Base-by-base conservation (phyloP, 2,113 vertebrate species). In the Festucalex cinctus region DNA sequence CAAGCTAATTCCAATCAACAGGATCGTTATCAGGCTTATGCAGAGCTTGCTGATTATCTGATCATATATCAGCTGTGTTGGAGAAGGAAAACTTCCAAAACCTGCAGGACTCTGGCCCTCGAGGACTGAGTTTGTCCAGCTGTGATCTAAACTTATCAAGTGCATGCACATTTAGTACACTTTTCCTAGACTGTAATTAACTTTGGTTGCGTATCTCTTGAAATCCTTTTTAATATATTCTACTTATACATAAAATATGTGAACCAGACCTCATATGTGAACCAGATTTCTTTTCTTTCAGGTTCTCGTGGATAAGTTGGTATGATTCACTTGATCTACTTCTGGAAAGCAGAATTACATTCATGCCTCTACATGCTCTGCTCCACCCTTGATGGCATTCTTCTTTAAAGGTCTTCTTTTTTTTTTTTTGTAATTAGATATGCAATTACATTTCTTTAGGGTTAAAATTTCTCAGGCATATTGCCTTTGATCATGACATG, bases 341-440 rank as follows among this genome's bases (percentile, higher is more conserved):
- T 59, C 37, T 62, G 37, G 39, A 62, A 41, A 43, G n/a, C 24
- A 26, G 22, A 62, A 43, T 24, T 26, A 62, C 39, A 43, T 43
- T 62, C 60, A 44, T 5, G 60, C 24, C 39, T 26, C 12, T 43
- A 43, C 60, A 62, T 62, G 60, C 22, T 43, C 39, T 62, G 39
- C 60, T 43, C n/a, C 60, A 62, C 60, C 60, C 60, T 62, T 43
- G n/a, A 26, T 16, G 5, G 39, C 22, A 62, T 43, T 62, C 39
- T 3, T 43, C 39, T 43, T 43, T 16, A 62, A 43, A 41, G 39
- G 48, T 10, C n/a, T 51, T 51, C 44, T 17, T 19, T 20, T 51
- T 22, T 17, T 19, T 20, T 51, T 22, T 51, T 57, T 28, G 26
- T 17, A 54, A 54, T 54, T 54, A 54, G 12, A 16, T 28, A 32